phyloP scores from a whole-genome alignment of 2,797 vertebrate species.

The Carcharodon carcharias region DNA sequence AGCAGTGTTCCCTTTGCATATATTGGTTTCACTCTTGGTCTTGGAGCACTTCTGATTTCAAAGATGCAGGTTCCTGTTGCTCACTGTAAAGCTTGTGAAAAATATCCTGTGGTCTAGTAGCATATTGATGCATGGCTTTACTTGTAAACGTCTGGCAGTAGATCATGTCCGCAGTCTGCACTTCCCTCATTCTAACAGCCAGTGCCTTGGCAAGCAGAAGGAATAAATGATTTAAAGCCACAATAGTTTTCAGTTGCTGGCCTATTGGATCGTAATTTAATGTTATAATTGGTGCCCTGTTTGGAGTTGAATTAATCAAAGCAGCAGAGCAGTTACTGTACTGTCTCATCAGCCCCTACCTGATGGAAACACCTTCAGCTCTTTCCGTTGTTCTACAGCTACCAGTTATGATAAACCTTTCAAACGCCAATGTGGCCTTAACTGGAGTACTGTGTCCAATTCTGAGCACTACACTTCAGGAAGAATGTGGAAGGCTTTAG shows the following conservation, averaged over 20 bases:
- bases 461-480: neutral
- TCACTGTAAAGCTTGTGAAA: neutral
- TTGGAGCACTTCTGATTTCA: neutral
- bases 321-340: neutral
- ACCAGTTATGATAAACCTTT: neutral
- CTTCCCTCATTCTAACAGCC: neutral
- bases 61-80: neutral
- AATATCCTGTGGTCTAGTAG: neutral
- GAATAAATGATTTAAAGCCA: neutral
- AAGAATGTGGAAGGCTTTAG: neutral
- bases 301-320: conserved; percentile 18
- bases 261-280: neutral
- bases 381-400: neutral
- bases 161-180: conserved; percentile 18
- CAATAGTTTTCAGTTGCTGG: neutral
- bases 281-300: neutral
- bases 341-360: neutral
- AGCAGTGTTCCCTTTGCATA: neutral
- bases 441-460: neutral
- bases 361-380: neutral
- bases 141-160: neutral
- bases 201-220: neutral
- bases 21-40: neutral
- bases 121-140: neutral
- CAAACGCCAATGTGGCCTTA: neutral